phyloP scores from a whole-genome alignment of 2,797 vertebrate species.

The Cryptoprocta ferox region DNA sequence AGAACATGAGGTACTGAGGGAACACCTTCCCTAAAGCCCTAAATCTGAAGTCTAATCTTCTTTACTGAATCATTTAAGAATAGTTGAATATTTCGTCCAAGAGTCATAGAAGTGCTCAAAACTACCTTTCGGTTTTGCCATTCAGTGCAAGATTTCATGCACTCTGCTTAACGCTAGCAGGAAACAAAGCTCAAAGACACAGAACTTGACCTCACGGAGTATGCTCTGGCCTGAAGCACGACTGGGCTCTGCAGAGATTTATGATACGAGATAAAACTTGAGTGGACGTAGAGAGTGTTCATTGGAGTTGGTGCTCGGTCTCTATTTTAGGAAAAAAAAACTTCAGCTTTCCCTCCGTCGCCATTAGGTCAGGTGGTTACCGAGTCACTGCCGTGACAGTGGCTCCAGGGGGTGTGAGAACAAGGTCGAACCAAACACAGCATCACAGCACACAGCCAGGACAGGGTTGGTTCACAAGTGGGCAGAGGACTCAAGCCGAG shows the following conservation, averaged over 20 bases:
- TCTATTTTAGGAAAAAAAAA: neutral
- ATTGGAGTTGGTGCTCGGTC: neutral
- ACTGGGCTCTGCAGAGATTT: neutral
- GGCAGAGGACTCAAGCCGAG: neutral
- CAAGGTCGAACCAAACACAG: neutral
- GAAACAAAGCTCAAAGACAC: neutral
- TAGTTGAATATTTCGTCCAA: neutral
- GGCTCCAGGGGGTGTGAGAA: neutral
- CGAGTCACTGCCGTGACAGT: fast-evolving
- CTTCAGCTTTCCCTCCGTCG: fast-evolving
- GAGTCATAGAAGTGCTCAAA: neutral
- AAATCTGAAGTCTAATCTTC: neutral
- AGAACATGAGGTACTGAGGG: neutral
- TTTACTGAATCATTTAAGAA: neutral
- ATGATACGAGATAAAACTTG: fast-evolving
- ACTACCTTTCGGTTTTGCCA: neutral
- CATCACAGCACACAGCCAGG: too few relatives aligned
- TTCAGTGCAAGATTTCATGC: fast-evolving
- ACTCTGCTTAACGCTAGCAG: neutral
- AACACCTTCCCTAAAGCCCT: neutral
- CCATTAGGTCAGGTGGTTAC: too few relatives aligned
- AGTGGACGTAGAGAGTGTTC: fast-evolving
- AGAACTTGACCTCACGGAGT: neutral
- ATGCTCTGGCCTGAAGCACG: neutral
- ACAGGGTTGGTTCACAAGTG: neutral